Evolutionary conservation across 1,140 invertebrate species (phyloP).

Genomic region (Euwallacea similis): DNA sequence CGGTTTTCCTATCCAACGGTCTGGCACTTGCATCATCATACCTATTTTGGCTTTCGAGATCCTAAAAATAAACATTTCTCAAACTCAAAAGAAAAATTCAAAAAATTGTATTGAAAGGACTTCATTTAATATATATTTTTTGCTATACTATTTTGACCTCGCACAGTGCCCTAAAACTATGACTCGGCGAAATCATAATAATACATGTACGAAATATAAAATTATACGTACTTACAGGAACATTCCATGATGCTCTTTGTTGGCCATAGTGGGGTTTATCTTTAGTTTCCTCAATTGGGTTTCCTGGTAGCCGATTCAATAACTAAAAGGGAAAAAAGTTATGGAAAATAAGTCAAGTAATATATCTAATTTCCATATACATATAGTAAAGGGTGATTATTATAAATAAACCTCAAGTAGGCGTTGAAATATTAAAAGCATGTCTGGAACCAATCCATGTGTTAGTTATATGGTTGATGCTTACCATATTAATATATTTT

Average conservation of each 20-base stretch:
- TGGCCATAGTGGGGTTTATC: not conserved
- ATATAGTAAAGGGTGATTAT: not conserved
- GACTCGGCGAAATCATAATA: too few species aligned
- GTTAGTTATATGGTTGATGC: not conserved
- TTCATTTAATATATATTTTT: not conserved
- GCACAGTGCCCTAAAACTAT: too few species aligned
- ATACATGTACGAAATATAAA: too few species aligned
- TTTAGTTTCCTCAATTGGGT: conserved; percentile 20
- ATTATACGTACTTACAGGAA: not conserved
- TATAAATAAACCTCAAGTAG: not conserved
- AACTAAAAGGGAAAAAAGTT: conserved; percentile 31
- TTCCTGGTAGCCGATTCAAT: conserved; percentile 37
- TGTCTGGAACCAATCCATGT: too few species aligned
- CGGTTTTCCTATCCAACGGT: conserved; percentile 5
- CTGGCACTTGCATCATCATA: conserved; percentile 8
- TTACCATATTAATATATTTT: conserved; percentile 47
- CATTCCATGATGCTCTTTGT: not conserved
- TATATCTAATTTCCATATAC: not conserved
- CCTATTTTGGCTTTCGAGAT: conserved; percentile 4
- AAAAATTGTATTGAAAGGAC: not conserved
- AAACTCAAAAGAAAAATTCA: too few species aligned
- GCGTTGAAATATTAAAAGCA: too few species aligned
- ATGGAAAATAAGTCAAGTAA: conserved; percentile 3
- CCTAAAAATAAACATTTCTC: not conserved
- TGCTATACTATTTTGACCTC: too few species aligned